phyloP scores from a whole-genome alignment of 2,888 invertebrate species.

The Cephus rjabovi region DNA sequence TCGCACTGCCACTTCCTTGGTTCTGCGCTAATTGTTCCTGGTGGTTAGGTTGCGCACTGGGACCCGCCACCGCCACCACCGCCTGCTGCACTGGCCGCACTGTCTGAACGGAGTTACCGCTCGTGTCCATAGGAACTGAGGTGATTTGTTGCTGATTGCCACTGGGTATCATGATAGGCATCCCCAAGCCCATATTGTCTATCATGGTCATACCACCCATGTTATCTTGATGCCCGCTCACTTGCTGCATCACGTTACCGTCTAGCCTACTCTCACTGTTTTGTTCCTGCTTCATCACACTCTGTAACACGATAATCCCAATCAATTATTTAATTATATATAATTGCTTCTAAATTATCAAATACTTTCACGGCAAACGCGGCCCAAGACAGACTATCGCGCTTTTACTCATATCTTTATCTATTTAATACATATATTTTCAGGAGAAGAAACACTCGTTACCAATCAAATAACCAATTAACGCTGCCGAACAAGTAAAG shows the following conservation, averaged over 20 bases:
- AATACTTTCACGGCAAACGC: neutral
- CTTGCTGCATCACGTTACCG: slow-evolving; percentile 57
- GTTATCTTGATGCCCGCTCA: slow-evolving; percentile 54
- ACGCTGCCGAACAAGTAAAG: neutral
- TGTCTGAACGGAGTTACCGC: slow-evolving; percentile 52
- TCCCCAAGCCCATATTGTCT: slow-evolving; percentile 58
- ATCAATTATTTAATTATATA: neutral
- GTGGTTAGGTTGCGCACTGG: slow-evolving; percentile 54
- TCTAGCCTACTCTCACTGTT: slow-evolving; percentile 60
- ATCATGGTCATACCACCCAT: slow-evolving; percentile 60
- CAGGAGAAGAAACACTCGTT: neutral
- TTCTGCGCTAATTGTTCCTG: slow-evolving; percentile 51
- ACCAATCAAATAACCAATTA: neutral
- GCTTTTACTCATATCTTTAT: neutral
- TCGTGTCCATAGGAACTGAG: slow-evolving; percentile 63
- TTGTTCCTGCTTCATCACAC: slow-evolving; percentile 59
- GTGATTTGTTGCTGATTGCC: slow-evolving; percentile 57
- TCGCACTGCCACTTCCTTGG: slow-evolving; percentile 28
- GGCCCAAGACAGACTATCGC: neutral
- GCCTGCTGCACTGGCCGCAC: slow-evolving; percentile 56
- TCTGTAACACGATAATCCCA: slow-evolving; percentile 36
- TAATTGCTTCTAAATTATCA: neutral
- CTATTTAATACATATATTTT: neutral
- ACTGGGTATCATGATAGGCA: slow-evolving; percentile 56
- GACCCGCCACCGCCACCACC: slow-evolving; percentile 57